A percentile compares a stretch with the other conserved stretches of the same genome.
phyloP scores from a whole-genome alignment of 2,797 vertebrate species.

The Enteromius trimaculatus region DNA sequence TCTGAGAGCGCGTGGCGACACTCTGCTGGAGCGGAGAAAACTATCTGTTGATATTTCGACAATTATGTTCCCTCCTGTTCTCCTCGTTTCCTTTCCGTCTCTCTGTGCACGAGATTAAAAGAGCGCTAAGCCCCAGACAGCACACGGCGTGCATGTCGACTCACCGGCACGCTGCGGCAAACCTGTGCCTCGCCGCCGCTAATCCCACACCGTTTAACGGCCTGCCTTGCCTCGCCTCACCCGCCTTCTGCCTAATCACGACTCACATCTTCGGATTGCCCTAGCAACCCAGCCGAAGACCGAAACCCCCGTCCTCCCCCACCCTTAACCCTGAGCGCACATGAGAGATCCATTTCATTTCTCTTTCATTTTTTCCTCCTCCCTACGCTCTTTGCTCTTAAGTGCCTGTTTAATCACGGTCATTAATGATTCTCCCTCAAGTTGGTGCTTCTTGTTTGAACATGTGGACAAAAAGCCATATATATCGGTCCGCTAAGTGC shows the following conservation, averaged over 20 bases:
- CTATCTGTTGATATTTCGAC: constrained; percentile 77
- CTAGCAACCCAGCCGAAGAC: constrained; percentile 71
- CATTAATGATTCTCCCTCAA: constrained; percentile 59
- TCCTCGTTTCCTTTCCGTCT: constrained; percentile 61
- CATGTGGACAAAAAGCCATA: constrained; percentile 47
- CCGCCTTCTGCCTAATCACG: constrained; percentile 76
- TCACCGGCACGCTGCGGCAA: constrained; percentile 68
- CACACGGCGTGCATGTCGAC: constrained; percentile 66
- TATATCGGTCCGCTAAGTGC: constrained; percentile 57
- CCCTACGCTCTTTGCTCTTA: constrained; percentile 38
- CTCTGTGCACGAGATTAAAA: constrained; percentile 76
- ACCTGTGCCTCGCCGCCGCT: constrained; percentile 68
- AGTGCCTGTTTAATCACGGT: constrained; percentile 61
- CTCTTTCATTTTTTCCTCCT: constrained; percentile 8
- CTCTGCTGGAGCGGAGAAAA: constrained; percentile 68
- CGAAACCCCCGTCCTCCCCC: constrained; percentile 68
- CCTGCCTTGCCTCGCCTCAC: constrained; percentile 59
- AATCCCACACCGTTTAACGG: constrained; percentile 80
- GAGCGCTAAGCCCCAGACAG: constrained; percentile 72
- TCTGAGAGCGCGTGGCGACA: constrained; percentile 63
- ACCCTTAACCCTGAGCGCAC: constrained; percentile 48
- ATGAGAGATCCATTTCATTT: constrained; percentile 43
- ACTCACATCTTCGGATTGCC: constrained; percentile 73
- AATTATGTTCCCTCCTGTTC: constrained; percentile 74
- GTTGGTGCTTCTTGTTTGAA: constrained; percentile 55